Percentiles rank a stretch among this genome's conserved stretches.
Conservation (phyloP, 2,797 vertebrate species). For the Hypotaenidia okinawae region DNA sequence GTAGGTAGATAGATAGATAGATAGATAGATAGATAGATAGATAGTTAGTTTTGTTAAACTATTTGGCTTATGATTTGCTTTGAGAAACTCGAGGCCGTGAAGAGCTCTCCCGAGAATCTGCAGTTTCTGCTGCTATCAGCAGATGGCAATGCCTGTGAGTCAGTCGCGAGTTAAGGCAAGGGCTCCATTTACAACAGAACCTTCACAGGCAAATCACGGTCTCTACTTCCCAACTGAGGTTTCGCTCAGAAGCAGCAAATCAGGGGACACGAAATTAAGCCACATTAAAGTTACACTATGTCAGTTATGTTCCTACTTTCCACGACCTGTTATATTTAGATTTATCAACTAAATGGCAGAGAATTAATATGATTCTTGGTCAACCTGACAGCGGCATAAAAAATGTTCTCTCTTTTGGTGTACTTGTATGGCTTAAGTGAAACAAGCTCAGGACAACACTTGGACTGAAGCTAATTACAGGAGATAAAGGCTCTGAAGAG, state of each 20-base stretch:
- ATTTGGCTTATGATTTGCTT: background rate
- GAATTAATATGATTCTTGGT: background rate
- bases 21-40: background rate
- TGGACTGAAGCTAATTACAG: background rate
- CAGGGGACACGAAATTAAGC: background rate
- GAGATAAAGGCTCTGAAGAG: background rate
- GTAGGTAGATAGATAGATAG: background rate
- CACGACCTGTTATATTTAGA: background rate
- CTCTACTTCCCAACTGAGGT: background rate
- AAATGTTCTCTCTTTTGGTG: background rate
- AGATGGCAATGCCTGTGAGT: background rate
- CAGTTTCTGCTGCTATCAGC: background rate
- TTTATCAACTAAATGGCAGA: background rate
- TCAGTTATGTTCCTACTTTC: background rate
- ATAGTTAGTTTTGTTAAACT: background rate
- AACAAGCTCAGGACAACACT: background rate
- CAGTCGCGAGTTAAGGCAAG: too few relatives aligned
- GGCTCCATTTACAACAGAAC: background rate
- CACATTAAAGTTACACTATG: background rate
- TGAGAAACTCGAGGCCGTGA: background rate
- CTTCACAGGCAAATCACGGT: rapidly evolving
- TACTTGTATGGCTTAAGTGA: background rate
- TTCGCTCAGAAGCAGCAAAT: background rate
- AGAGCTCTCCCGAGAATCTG: background rate
- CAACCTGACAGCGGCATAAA: background rate